Conservation (phyloP, 2,888 invertebrate species). For the Tetramorium bicarinatum region DNA sequence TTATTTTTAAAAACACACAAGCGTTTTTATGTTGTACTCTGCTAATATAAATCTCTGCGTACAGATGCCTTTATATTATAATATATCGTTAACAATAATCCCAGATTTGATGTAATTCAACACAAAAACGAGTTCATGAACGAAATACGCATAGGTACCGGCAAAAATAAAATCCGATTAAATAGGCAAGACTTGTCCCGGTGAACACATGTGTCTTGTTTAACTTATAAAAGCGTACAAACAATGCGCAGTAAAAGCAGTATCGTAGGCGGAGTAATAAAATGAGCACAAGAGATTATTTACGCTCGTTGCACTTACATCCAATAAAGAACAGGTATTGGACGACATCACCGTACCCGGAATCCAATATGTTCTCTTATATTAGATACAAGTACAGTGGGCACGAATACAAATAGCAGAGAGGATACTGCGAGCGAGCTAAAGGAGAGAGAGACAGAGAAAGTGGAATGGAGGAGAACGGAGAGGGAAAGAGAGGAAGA, state of each 20-base stretch:
- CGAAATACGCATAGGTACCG: not conserved
- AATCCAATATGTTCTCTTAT: slow-evolving; percentile 74
- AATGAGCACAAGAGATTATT: slow-evolving; percentile 76
- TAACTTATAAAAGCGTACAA: slow-evolving; percentile 53
- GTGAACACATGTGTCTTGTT: slow-evolving; percentile 45
- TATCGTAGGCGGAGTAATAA: slow-evolving; percentile 68
- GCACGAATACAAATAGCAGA: slow-evolving; percentile 72
- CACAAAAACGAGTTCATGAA: slow-evolving; percentile 23
- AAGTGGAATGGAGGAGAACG: not conserved
- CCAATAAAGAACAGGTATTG: slow-evolving; percentile 74
- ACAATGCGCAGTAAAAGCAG: slow-evolving; percentile 62
- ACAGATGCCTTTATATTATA: not conserved
- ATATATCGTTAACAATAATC: not conserved
- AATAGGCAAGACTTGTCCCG: slow-evolving; percentile 36
- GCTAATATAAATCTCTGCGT: not conserved
- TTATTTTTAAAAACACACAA: not conserved
- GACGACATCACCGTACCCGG: slow-evolving; percentile 68
- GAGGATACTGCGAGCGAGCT: slow-evolving; percentile 48
- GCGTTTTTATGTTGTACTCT: not conserved
- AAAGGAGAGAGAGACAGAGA: slow-evolving; percentile 11
- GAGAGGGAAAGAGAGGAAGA: not conserved
- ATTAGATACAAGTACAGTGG: slow-evolving; percentile 71
- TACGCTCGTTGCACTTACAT: slow-evolving; percentile 73
- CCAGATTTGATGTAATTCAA: slow-evolving; percentile 12
- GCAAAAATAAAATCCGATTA: slow-evolving; percentile 40